Evolutionary conservation across 2,888 invertebrate species (phyloP), one percentile per base, ranked within the genome.

Genomic region (Papilio elwesi): DNA sequence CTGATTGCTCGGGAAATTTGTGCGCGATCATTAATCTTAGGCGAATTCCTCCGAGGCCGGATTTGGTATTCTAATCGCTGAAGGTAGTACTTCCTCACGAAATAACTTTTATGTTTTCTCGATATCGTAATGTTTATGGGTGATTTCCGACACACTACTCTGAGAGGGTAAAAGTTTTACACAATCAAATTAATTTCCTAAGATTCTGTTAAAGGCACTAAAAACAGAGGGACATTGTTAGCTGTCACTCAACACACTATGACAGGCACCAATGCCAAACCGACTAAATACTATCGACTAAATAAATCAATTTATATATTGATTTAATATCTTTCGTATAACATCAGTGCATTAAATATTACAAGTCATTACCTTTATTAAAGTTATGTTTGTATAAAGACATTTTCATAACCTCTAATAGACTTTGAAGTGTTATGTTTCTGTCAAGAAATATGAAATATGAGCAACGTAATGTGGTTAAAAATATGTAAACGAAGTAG

Each of bases 11-110:
- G 47, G 67, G 38, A 62, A 62, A 52, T 48, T 67, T 53, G 12
- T n/a, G 16, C 38, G 11, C 10, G 52, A 63, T 71, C 65, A 71
- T 71, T 53, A 71, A 71, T 71, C 71, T 71, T 48, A 43, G 10
- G 36, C 57, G 26, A 36, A 57, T 57, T 36, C 64, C 51, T n/a
- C n/a, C 64, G 12, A 67, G 52, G 16, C 11, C 10, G 52, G 49
- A 48, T 67, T 66, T 63, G 62, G 52, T 71, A 52, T 62, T 68
- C 67, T 62, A 62, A 62, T 52, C 48, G 53, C 1, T 36, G 67
- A 26, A 36, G 57, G 57, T 36, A 38, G 43, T 13, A 43, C 49
- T 13, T 49, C 43, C 43, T 62, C 15, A 38, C 43, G 11, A 10
- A 43, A 38, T 38, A 38, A 43, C 5, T 38, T 36, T 55, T 38